Base-by-base conservation (phyloP, 2,888 invertebrate species). In the Hoplodrina ambigua region DNA sequence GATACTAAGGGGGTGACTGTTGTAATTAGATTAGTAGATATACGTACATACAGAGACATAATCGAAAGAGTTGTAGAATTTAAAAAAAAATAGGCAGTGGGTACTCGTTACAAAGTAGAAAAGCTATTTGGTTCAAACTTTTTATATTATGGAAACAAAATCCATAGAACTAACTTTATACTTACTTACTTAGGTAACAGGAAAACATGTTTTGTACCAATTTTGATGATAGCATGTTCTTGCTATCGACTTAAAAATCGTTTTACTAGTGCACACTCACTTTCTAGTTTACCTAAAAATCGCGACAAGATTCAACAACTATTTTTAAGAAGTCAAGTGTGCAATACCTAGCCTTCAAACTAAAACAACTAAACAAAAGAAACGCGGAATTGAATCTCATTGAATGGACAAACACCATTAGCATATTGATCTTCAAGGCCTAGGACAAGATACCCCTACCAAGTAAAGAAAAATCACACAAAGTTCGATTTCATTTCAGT, bases 201-300 rank as follows among this genome's bases (percentile, higher is more conserved):
- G 46, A 59, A 75, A 80, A 74, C 61, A 66, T 66, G 58, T 80
- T 67, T 79, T 75, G 65, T 74, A 37, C 37, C 55, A 74, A 50
- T 66, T 65, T 74, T 58, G 17, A 7, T 74, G 66, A 46, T 33
- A 54, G 44, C 46, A 30, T 49, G 65, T 62, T 80, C 57, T 49
- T 33, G 56, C 19, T 33, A 56, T 50, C 13, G 25, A 30, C n/a
- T 30, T 19, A n/a, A 20, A 73, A 79, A 33, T 11, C 41, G 20
- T 54, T 46, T 70, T 46, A 69, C 60, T 30, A 56, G 13, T 41
- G 11, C 11, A 11, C 57, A 11, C 8, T 37, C 17, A 1, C 10
- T 30, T 20, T 41, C 46, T 49, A n/a, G 15, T 17, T 54, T 55
- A 44, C 37, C 8, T 37, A 37, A 8, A 37, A 7, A 7, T 8